phyloP scores from a whole-genome alignment of 2,113 vertebrate species.

The Hymenochirus boettgeri region DNA sequence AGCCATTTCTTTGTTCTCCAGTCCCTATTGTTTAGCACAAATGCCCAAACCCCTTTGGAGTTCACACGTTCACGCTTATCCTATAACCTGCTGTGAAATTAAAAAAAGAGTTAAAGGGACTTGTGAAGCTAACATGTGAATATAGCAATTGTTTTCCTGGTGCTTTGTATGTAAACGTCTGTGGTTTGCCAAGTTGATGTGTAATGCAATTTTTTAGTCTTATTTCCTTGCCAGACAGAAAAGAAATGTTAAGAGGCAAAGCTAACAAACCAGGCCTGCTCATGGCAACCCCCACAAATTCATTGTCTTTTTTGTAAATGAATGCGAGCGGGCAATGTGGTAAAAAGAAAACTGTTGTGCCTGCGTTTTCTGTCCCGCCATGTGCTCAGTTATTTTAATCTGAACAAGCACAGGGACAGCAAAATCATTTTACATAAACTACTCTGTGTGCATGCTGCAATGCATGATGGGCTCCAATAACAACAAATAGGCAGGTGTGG shows the following conservation, averaged over 20 bases:
- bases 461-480: no score
- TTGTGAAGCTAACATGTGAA: background rate
- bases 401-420: no score
- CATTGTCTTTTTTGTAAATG: constrained; percentile 1
- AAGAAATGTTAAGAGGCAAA: constrained; percentile 22
- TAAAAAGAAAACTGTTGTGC: background rate
- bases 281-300: constrained; percentile 27
- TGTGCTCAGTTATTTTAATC: no score
- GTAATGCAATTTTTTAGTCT: constrained; percentile 10
- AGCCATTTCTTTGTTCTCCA: constrained; percentile 23
- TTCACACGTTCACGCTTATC: background rate
- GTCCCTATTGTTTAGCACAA: constrained; percentile 12
- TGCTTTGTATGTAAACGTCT: constrained; percentile 23
- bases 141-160: background rate
- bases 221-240: constrained; percentile 33
- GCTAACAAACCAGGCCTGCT: constrained; percentile 33
- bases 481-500: no score
- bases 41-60: constrained; percentile 2
- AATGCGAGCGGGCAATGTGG: background rate
- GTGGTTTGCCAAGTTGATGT: constrained; percentile 1
- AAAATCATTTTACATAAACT: no score
- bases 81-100: background rate
- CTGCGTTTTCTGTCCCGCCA: background rate
- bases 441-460: no score
- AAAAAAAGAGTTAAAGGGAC: background rate